A percentile compares a stretch with the other conserved stretches of the same genome.
phyloP scores from a whole-genome alignment of 53 echinoderm and acorn worm genomes.

The Hippasteria phrygiana region DNA sequence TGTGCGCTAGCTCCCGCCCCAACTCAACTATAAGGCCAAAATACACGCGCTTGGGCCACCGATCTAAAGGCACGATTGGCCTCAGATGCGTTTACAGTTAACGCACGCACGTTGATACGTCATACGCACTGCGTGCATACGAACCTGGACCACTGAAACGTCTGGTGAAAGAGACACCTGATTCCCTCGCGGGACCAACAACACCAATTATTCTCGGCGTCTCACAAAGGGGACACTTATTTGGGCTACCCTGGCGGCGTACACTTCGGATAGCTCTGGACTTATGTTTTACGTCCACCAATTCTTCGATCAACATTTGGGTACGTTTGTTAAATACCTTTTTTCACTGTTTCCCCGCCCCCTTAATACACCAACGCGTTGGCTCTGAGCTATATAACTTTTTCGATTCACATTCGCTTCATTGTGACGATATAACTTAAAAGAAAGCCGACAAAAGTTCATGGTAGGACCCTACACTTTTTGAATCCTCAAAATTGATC shows the following conservation, averaged over 20 bases:
- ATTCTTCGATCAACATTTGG: neutral
- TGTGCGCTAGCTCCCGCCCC: neutral
- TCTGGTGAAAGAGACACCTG: neutral
- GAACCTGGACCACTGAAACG: neutral
- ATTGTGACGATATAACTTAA: too few relatives aligned
- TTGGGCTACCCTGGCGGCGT: neutral
- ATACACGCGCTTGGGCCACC: neutral
- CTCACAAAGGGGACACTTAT: neutral
- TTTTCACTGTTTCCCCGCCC: neutral
- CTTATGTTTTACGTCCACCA: neutral
- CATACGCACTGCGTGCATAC: constrained; percentile 8
- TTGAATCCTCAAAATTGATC: too few relatives aligned
- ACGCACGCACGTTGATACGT: constrained; percentile 37
- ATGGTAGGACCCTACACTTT: too few relatives aligned
- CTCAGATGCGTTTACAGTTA: neutral
- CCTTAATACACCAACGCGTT: too few relatives aligned
- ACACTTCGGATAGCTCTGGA: neutral
- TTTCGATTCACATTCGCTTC: too few relatives aligned
- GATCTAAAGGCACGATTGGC: neutral
- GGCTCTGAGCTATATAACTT: too few relatives aligned
- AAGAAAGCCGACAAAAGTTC: too few relatives aligned
- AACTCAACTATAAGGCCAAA: neutral
- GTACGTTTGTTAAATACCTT: neutral
- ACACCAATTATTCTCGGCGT: neutral
- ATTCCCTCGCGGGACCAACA: neutral